These are phyloP conservation scores for Oscarella lobularis DNA, from an alignment of 37 sponge, comb jelly and placozoan genomes.

Conservation along the genomic window DNA sequence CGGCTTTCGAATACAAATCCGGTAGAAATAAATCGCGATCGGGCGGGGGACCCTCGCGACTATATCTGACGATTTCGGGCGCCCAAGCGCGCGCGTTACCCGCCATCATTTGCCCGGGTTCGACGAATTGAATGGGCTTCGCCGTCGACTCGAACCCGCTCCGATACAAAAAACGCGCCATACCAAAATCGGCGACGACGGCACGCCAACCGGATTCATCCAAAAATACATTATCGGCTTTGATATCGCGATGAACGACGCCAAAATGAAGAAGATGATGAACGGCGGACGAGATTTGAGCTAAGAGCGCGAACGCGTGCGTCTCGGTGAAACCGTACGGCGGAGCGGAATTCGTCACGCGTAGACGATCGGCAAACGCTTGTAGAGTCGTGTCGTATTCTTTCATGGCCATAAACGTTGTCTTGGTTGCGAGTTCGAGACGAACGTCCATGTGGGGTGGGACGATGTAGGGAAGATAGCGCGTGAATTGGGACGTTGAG, in stretches of 20 bases:
- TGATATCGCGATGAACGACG: not conserved
- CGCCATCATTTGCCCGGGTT: not conserved
- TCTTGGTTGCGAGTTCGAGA: not conserved
- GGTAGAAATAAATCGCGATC: not conserved
- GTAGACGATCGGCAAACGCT: not conserved
- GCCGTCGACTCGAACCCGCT: not conserved
- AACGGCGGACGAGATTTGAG: not conserved
- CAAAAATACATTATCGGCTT: not conserved
- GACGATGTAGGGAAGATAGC: not conserved
- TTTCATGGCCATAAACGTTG: not conserved
- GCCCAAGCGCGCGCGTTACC: not conserved
- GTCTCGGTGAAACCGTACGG: not conserved
- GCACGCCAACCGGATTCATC: not conserved
- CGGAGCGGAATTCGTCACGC: not conserved
- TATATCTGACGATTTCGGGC: not conserved
- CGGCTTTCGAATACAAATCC: not conserved
- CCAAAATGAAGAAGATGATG: not conserved
- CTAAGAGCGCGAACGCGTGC: not conserved
- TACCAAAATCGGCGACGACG: not conserved
- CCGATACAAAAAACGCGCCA: not conserved
- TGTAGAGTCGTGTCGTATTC: not conserved
- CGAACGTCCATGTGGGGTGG: not conserved
- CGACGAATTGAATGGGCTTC: not conserved
- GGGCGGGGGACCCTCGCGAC: not conserved
- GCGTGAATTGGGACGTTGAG: not conserved